These are phyloP conservation scores for Mylabris sibirica DNA, from an alignment of 2,888 invertebrate species.

Conservation along the genomic window DNA sequence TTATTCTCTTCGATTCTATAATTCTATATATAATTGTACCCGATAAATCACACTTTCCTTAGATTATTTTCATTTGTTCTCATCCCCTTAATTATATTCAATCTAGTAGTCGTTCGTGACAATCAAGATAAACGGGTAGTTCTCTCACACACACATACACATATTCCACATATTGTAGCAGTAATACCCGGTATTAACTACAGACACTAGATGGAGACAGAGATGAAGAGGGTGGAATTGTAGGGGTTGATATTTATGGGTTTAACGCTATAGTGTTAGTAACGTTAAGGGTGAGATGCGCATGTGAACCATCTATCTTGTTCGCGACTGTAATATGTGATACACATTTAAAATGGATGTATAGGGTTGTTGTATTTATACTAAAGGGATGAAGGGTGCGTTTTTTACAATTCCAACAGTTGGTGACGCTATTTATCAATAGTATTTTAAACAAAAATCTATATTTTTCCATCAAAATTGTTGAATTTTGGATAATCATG, in stretches of 20 bases:
- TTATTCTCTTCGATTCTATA: not conserved
- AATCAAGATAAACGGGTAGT: not conserved
- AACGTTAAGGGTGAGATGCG: slow-evolving; percentile 27
- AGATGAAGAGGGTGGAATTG: not conserved
- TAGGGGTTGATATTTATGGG: slow-evolving; percentile 30
- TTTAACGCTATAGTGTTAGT: slow-evolving; percentile 26
- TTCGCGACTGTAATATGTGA: slow-evolving; percentile 29
- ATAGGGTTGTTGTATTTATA: not conserved
- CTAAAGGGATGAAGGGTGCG: not conserved
- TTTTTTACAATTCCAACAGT: not conserved
- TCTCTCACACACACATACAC: not conserved
- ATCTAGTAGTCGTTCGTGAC: slow-evolving; percentile 2
- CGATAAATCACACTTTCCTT: not conserved
- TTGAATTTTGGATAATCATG: too few species aligned
- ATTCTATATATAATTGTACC: not conserved
- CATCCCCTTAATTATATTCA: slow-evolving; percentile 9
- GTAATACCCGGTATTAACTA: not conserved
- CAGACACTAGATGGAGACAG: not conserved
- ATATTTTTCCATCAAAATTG: not conserved
- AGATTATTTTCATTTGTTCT: not conserved
- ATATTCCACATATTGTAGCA: not conserved
- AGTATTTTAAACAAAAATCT: not conserved
- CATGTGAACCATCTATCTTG: slow-evolving; percentile 33
- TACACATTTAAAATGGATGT: slow-evolving; percentile 16
- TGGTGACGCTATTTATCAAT: not conserved